These are phyloP conservation scores for Micrasema minimum DNA, from an alignment of 1,140 invertebrate genomes.

Conservation along the genomic window DNA sequence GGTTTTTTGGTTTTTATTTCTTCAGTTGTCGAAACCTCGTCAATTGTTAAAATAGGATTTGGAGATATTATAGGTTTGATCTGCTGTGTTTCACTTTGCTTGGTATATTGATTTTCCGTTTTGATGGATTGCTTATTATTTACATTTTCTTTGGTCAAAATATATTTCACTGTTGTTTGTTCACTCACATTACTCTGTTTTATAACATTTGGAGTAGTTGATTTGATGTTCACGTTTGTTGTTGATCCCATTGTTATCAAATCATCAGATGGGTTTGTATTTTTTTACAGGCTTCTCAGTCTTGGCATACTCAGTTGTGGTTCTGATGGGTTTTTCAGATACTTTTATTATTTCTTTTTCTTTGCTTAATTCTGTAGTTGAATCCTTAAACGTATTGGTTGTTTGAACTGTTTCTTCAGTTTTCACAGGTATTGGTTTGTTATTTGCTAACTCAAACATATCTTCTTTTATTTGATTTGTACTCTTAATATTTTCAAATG, in stretches of 20 bases:
- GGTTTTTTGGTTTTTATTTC: slow-evolving; percentile 4
- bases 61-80: too few relatives aligned
- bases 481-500: neutral
- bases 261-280: neutral
- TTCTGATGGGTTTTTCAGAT: neutral
- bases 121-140: neutral
- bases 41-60: too few relatives aligned
- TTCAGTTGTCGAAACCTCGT: neutral
- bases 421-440: neutral
- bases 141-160: neutral
- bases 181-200: neutral
- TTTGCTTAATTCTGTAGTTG: slow-evolving; percentile 7
- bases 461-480: neutral
- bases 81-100: too few relatives aligned
- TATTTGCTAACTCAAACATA: too few relatives aligned
- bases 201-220: neutral
- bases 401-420: neutral
- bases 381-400: neutral
- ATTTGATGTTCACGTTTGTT: neutral
- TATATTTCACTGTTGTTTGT: slow-evolving; percentile 4
- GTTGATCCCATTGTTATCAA: neutral
- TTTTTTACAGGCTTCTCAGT: neutral
- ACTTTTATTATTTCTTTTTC: slow-evolving; percentile 5
- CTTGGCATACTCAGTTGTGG: neutral
- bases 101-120: too few relatives aligned